Percentiles rank a stretch among this genome's conserved stretches.
phyloP scores from a whole-genome alignment of 2,113 vertebrate species.

The Galeopterus variegatus region DNA sequence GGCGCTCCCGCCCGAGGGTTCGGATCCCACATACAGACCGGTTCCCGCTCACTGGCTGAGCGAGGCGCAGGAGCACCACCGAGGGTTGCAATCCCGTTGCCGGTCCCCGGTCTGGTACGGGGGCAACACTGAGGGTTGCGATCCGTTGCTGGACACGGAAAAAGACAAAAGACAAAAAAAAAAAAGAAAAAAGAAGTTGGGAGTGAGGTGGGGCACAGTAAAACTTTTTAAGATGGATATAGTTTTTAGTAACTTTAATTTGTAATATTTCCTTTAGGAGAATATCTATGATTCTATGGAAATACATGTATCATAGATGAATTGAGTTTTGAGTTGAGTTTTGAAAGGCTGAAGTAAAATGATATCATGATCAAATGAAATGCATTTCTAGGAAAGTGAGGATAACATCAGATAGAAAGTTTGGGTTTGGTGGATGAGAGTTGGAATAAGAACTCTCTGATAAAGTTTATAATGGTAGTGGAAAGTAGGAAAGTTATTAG shows the following conservation, averaged over 20 bases:
- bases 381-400: background rate
- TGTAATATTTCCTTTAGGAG: conserved; percentile 9
- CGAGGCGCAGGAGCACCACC: no score
- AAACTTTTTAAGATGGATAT: background rate
- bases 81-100: no score
- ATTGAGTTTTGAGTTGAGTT: background rate
- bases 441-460: background rate
- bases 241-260: conserved; percentile 45
- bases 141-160: no score
- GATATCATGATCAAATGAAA: background rate
- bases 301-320: background rate
- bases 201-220: background rate
- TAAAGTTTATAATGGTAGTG: background rate
- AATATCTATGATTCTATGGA: background rate
- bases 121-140: no score
- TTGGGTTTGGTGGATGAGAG: background rate
- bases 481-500: background rate
- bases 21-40: no score
- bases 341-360: background rate
- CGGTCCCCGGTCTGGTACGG: no score
- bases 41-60: no score
- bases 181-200: no score
- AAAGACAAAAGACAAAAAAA: no score
- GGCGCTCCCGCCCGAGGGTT: no score
- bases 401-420: background rate